Conservation (phyloP, 2,113 vertebrate species). For the Grus americana region DNA sequence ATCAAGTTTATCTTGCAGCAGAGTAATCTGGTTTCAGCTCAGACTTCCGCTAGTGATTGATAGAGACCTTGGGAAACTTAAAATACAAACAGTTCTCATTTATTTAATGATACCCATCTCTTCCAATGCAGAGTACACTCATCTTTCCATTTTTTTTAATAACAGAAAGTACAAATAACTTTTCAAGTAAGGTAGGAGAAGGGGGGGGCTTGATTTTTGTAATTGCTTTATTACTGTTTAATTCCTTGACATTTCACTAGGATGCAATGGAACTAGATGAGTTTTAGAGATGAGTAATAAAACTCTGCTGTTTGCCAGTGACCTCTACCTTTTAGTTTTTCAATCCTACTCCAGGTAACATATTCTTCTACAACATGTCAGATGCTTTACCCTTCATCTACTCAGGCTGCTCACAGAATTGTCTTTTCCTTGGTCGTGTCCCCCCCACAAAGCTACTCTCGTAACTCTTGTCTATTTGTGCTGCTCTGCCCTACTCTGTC, state of each 20-base stretch:
- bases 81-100: not conserved
- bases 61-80: not conserved
- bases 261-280: not conserved
- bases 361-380: not conserved
- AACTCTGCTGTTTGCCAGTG: not conserved
- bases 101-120: not conserved
- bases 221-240: not conserved
- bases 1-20: not conserved
- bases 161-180: not conserved
- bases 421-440: not conserved
- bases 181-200: not conserved
- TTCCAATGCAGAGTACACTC: not conserved
- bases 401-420: not conserved
- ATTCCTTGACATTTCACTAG: not conserved
- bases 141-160: not conserved
- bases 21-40: not conserved
- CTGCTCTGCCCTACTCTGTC: not conserved
- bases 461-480: not conserved
- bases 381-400: not conserved
- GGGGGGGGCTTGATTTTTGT: not conserved
- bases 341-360: not conserved
- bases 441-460: not conserved
- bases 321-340: not conserved
- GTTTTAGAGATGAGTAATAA: not conserved
- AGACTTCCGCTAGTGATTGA: not conserved